Conservation (phyloP, 2,888 invertebrate species). For the Acleris sparsana region DNA sequence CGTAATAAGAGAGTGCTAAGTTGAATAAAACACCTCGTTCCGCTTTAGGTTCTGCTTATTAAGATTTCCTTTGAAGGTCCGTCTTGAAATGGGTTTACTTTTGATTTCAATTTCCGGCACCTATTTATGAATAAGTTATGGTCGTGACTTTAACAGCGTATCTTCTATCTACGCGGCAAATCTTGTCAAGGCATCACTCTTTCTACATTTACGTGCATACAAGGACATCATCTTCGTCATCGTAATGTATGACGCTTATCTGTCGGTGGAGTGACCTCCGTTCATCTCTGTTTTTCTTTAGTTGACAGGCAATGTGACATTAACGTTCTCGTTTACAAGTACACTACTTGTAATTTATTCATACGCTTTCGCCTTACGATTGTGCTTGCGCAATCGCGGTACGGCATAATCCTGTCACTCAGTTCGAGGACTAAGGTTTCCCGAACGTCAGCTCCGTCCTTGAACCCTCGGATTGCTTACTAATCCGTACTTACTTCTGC, state of each 20-base stretch:
- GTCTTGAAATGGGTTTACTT: background rate
- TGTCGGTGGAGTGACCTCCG: no score
- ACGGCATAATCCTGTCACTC: slow-evolving; percentile 18
- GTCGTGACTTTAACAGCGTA: background rate
- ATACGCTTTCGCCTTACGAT: no score
- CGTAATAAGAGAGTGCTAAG: slow-evolving; percentile 6
- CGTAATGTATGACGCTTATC: no score
- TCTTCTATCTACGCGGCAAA: background rate
- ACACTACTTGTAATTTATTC: no score
- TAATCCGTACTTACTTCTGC: slow-evolving; percentile 10
- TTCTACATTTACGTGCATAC: no score
- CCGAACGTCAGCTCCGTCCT: slow-evolving; percentile 6
- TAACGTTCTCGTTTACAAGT: no score
- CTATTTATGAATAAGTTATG: background rate
- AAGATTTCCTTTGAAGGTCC: slow-evolving; percentile 1
- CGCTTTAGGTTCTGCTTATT: slow-evolving; percentile 3
- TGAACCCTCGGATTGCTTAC: slow-evolving; percentile 13
- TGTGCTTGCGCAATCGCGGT: background rate
- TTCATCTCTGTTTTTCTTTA: no score
- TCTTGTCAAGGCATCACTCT: no score
- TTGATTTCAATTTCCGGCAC: background rate
- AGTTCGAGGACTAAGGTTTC: slow-evolving; percentile 15
- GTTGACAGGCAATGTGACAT: no score
- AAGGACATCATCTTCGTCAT: no score
- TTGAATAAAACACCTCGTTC: slow-evolving; percentile 10